Base-by-base conservation (phyloP, 2,888 invertebrate genomes). In the Dione juno region DNA sequence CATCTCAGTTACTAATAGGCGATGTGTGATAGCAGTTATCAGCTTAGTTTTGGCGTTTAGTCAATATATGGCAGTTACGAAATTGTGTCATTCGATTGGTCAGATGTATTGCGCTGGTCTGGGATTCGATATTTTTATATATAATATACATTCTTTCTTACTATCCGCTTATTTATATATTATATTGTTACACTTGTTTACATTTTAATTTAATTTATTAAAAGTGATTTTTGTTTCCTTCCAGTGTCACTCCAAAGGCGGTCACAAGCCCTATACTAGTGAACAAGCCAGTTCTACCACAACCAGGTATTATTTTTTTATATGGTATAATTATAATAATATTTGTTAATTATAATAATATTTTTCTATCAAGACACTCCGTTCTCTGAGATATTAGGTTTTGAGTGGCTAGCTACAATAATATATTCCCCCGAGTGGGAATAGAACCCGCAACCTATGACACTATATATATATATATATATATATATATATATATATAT, bases 191-290 rank as follows among this genome's bases (percentile, higher is more conserved):
- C n/a, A n/a, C 2, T 43, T 40, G 11, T 13, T 41, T 5, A 58
- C 13, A 37, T 67, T 67, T 50, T 77, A 35, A 28, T 28, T 28
- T 28, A 28, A 5, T 28, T 28, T 28, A 28, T 28, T 28, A 3
- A 3, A 28, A 28, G 2, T 28, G 28, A 2, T 28, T 28, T 5
- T 3, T 5, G 28, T 28, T 28, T 28, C 2, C 84, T 92, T 90
- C 0, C 90, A 93, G 92, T 83, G 85, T 86, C 75, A 77, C 88
- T 19, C 89, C 91, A 40, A 92, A 90, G 77, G 76, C 84, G 52
- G 78, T 82, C n/a, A 75, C 81, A 8, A 92, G 89, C 74, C 77
- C 90, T 81, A 79, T 85, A 73, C 72, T 80, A 75, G 84, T 82
- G 75, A 88, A 81, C 78, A 90, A 90, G 74, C 87, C 88, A 50